phyloP scores from a whole-genome alignment of 2,888 invertebrate genomes.

The Timema podura region DNA sequence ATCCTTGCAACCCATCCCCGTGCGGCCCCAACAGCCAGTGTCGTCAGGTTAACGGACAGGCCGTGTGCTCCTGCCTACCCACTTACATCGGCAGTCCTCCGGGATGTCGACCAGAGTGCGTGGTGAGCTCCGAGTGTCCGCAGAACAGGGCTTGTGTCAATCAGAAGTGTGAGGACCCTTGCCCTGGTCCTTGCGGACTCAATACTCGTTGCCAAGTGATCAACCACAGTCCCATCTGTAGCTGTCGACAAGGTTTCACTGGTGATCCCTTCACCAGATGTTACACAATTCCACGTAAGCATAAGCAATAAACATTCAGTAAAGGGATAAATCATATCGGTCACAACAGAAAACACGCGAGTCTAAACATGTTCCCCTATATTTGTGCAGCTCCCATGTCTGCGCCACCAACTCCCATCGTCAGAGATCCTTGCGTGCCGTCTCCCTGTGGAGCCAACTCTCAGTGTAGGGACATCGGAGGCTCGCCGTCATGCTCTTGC shows the following conservation, averaged over 20 bases:
- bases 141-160: slow-evolving; percentile 66
- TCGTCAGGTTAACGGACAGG: slow-evolving; percentile 58
- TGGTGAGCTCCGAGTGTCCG: slow-evolving; percentile 66
- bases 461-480: slow-evolving; percentile 53
- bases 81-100: slow-evolving; percentile 62
- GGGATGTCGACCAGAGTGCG: slow-evolving; percentile 68
- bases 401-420: slow-evolving; percentile 39
- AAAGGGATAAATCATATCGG: no score
- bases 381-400: no score
- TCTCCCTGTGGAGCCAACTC: slow-evolving; percentile 61
- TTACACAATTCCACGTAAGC: slow-evolving; percentile 39
- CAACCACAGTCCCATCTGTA: slow-evolving; percentile 70
- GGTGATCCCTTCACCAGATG: slow-evolving; percentile 57
- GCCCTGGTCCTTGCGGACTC: slow-evolving; percentile 66
- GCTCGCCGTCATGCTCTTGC: slow-evolving; percentile 59
- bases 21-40: slow-evolving; percentile 64
- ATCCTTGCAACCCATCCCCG: slow-evolving; percentile 60
- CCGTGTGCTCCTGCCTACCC: slow-evolving; percentile 64
- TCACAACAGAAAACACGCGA: no score
- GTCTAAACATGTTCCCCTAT: no score
- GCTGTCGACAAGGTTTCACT: slow-evolving; percentile 60
- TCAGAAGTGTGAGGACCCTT: slow-evolving; percentile 69
- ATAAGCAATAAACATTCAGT: no score
- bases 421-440: slow-evolving; percentile 41
- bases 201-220: slow-evolving; percentile 71